These are phyloP conservation scores for Amblyjoppa fuscipennis DNA, from an alignment of 2,888 invertebrate genomes.

Conservation along the genomic window DNA sequence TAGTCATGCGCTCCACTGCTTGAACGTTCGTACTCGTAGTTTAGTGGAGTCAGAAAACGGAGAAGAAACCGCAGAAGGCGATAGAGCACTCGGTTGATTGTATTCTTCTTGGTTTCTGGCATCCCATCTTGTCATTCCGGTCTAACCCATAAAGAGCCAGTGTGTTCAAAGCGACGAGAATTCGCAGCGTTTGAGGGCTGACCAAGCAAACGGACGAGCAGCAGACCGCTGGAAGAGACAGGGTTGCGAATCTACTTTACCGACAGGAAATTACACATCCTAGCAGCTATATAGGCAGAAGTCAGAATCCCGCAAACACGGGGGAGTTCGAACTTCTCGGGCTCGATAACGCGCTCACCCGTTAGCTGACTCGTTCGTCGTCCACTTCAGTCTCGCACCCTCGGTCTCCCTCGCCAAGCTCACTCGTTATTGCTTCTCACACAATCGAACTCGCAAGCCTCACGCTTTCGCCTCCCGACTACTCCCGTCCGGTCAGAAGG, in stretches of 20 bases:
- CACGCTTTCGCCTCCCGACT: conserved; percentile 57
- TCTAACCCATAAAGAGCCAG: conserved; percentile 49
- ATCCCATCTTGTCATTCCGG: conserved; percentile 35
- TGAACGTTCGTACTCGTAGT: not conserved
- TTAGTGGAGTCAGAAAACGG: conserved; percentile 16
- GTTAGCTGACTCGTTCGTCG: conserved; percentile 54
- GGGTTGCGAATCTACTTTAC: conserved; percentile 75
- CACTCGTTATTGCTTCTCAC: conserved; percentile 59
- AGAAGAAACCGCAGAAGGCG: conserved; percentile 25
- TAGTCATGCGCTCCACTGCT: not conserved
- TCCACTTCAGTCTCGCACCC: conserved; percentile 56
- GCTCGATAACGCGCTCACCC: conserved; percentile 62
- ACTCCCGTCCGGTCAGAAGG: conserved; percentile 27
- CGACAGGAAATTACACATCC: conserved; percentile 84
- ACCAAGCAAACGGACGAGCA: conserved; percentile 74
- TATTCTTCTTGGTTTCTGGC: conserved; percentile 21
- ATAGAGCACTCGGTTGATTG: conserved; percentile 21
- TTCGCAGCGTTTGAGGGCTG: conserved; percentile 72
- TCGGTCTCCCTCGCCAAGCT: conserved; percentile 44
- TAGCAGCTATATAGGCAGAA: conserved; percentile 67
- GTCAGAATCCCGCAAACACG: conserved; percentile 35
- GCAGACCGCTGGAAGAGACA: conserved; percentile 42
- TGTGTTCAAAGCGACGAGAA: conserved; percentile 55
- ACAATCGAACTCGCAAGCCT: conserved; percentile 39
- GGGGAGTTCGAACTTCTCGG: conserved; percentile 56